Conservation (phyloP, 1,140 invertebrate genomes). For the Lepidurus arcticus region DNA sequence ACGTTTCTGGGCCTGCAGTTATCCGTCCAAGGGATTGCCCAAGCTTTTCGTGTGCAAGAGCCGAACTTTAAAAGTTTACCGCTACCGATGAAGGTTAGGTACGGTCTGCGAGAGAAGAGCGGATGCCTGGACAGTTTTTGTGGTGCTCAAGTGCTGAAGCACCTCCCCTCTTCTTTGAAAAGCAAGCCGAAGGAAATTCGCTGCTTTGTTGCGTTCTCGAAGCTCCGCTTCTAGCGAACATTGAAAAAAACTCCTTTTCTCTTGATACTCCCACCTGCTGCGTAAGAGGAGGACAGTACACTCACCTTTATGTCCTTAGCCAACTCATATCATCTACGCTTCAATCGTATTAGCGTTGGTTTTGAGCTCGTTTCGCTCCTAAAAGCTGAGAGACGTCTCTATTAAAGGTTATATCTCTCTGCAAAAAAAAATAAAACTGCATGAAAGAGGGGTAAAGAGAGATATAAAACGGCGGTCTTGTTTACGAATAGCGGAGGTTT, state of each 20-base stretch:
- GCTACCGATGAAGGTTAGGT: conserved; percentile 11
- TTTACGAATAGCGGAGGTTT: neutral
- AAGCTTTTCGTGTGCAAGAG: no score
- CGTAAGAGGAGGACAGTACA: neutral
- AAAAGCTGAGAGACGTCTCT: neutral
- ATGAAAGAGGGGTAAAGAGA: no score
- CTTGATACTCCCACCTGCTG: conserved; percentile 9
- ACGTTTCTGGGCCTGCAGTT: neutral
- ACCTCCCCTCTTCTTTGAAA: neutral
- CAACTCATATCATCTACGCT: neutral
- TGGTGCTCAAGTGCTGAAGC: neutral
- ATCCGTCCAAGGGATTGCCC: no score
- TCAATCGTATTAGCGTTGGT: neutral
- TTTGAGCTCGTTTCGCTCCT: neutral
- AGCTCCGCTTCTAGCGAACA: neutral
- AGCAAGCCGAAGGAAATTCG: neutral
- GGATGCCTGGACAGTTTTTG: conserved; percentile 15
- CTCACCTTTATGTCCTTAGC: conserved; percentile 17
- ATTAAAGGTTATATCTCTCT: neutral
- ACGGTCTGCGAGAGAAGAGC: conserved; percentile 1
- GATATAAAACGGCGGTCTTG: neutral
- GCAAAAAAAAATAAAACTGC: neutral
- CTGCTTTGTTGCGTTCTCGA: neutral
- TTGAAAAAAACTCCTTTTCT: neutral
- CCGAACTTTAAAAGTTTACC: neutral